Base-by-base conservation (phyloP, 2,888 invertebrate genomes). In the Nymphalis polychloros region DNA sequence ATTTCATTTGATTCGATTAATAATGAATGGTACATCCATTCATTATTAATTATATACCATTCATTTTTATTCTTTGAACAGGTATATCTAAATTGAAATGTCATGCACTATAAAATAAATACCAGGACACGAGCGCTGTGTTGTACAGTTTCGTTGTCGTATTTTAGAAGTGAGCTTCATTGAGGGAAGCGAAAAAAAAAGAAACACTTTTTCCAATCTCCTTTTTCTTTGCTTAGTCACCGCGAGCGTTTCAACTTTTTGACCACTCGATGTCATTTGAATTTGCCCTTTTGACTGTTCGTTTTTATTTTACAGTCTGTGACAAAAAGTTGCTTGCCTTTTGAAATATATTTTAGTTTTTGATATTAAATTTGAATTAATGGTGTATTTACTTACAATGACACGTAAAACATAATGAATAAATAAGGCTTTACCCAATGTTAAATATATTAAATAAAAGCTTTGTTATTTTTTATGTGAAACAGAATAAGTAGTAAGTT, bases 171-270 rank as follows among this genome's bases (percentile, higher is more conserved):
- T 68, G 64, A 68, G 64, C 61, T 68, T 69, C 66, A 65, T 59
- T n/a, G 59, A 62, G 76, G 81, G 81, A 81, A 81, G 19, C 46
- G 57, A 65, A 41, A 41, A 41, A 27, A 41, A 41, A 41, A 3
- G 41, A 13, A 66, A 66, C n/a, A 55, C 17, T 64, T 63, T 66
- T 57, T 60, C 20, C n/a, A 17, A 63, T 60, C 17, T 49, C 35
- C 66, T 66, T 65, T 69, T 66, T 59, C 52, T 63, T 64, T 57
- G 57, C 49, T 48, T 59, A 59, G 63, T 66, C 69, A 65, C 69
- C 59, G 49, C 53, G 41, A 68, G 66, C 46, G 63, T 63, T 66
- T 53, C 16, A 55, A 69, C 66, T 66, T 69, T 69, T 59, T 55
- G 69, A 63, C 69, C 66, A 60, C 66, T 69, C 63, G 57, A 60